Percentiles rank a stretch among this genome's conserved stretches.
Evolutionary conservation across 2,797 vertebrate species (phyloP).

Genomic region (Ctenochaetus hawaiiensis): DNA sequence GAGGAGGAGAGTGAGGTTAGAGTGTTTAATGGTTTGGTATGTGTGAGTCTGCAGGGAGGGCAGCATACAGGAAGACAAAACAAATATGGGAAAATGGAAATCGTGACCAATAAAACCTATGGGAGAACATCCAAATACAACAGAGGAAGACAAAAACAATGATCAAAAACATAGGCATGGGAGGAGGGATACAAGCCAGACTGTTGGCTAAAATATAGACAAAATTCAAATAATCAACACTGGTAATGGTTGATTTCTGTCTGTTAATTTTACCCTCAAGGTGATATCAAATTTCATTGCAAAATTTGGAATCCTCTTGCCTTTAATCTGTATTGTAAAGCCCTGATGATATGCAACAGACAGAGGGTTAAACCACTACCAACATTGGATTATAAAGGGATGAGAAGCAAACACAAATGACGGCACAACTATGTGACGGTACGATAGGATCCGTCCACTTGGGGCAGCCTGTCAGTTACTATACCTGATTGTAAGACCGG

Average conservation of each 20-base stretch:
- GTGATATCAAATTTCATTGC: background rate
- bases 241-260: constrained; percentile 63
- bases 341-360: constrained; percentile 28
- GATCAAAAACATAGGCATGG: constrained; percentile 30
- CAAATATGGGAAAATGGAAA: constrained; percentile 6
- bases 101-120: constrained; percentile 36
- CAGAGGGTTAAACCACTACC: constrained; percentile 63
- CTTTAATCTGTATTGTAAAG: constrained; percentile 19
- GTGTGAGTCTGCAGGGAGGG: background rate
- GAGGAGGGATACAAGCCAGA: constrained; percentile 11
- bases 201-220: constrained; percentile 34
- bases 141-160: constrained; percentile 44
- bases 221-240: constrained; percentile 45
- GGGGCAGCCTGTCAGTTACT: constrained; percentile 83
- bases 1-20: constrained; percentile 33
- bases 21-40: background rate
- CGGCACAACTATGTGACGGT: constrained; percentile 29
- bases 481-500: constrained; percentile 99
- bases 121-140: constrained; percentile 36
- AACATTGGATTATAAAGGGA: constrained; percentile 47
- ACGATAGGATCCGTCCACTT: constrained; percentile 51
- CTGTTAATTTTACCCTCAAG: constrained; percentile 15
- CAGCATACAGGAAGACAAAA: constrained; percentile 21
- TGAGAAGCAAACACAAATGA: constrained; percentile 57
- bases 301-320: constrained; percentile 11